Evolutionary conservation across 2,888 invertebrate genomes (phyloP).

Genomic region (Pegoplata infirma): DNA sequence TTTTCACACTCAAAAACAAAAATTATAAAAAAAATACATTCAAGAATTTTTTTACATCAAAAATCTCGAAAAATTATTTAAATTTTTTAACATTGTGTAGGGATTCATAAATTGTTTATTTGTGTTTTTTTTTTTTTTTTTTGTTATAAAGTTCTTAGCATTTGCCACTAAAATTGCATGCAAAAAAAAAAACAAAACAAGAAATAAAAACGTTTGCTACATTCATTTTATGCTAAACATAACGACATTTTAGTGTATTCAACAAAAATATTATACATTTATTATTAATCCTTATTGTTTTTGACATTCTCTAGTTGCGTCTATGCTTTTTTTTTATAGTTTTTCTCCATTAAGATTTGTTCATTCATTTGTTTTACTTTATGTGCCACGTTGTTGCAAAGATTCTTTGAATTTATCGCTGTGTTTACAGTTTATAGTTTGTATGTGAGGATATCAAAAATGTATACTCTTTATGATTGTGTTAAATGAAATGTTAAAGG

Average conservation of each 20-base stretch:
- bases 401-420: constrained; percentile 1
- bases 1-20: too few relatives aligned
- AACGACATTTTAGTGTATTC: constrained; percentile 15
- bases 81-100: too few relatives aligned
- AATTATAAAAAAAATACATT: too few relatives aligned
- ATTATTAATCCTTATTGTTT: constrained; percentile 7
- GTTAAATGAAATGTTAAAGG: not conserved
- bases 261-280: not conserved
- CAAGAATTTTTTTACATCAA: too few relatives aligned
- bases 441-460: not conserved
- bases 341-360: not conserved
- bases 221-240: not conserved
- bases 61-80: too few relatives aligned
- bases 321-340: not conserved
- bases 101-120: not conserved
- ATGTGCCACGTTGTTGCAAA: not conserved
- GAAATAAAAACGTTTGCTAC: not conserved
- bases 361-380: too few relatives aligned
- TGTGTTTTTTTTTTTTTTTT: not conserved
- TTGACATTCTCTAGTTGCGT: not conserved
- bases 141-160: not conserved
- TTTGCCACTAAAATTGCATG: not conserved
- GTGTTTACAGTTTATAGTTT: not conserved
- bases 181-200: too few relatives aligned
- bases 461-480: not conserved